phyloP scores from a whole-genome alignment of 2,113 vertebrate genomes.

The Calyptomena viridis region DNA sequence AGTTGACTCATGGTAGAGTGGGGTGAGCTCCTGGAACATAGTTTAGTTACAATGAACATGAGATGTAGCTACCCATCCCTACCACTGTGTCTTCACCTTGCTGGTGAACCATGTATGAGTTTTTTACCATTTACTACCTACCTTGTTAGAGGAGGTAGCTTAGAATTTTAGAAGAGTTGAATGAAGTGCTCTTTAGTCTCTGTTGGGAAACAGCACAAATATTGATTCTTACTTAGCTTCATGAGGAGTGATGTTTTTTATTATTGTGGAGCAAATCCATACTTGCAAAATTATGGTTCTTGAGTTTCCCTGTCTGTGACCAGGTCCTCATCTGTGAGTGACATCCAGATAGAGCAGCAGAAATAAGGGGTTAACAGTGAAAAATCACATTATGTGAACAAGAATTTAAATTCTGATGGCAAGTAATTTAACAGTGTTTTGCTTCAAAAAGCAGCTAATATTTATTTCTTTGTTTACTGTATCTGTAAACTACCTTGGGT shows the following conservation, averaged over 20 bases:
- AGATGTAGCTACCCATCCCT: not conserved
- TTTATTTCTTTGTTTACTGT: not conserved
- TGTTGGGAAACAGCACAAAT: not conserved
- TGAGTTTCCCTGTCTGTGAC: not conserved
- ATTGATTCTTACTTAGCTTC: not conserved
- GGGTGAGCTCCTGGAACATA: fast-evolving
- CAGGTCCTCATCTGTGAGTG: not conserved
- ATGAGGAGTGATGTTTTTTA: not conserved
- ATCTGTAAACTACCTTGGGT: not conserved
- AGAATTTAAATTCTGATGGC: not conserved
- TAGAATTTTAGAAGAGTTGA: not conserved
- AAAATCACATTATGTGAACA: not conserved
- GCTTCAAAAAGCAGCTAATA: not conserved
- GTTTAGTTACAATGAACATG: not conserved
- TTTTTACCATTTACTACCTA: not conserved
- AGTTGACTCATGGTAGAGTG: not conserved
- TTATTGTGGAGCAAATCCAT: not conserved
- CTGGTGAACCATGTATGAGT: not conserved
- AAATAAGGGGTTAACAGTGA: not conserved
- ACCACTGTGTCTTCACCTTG: not conserved
- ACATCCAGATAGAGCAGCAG: not conserved
- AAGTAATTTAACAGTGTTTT: not conserved
- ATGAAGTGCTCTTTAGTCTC: not conserved
- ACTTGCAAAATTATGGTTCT: not conserved
- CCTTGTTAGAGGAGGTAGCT: not conserved